phyloP scores from a whole-genome alignment of 1,140 invertebrate species.

The Xylocopa sonorina region DNA sequence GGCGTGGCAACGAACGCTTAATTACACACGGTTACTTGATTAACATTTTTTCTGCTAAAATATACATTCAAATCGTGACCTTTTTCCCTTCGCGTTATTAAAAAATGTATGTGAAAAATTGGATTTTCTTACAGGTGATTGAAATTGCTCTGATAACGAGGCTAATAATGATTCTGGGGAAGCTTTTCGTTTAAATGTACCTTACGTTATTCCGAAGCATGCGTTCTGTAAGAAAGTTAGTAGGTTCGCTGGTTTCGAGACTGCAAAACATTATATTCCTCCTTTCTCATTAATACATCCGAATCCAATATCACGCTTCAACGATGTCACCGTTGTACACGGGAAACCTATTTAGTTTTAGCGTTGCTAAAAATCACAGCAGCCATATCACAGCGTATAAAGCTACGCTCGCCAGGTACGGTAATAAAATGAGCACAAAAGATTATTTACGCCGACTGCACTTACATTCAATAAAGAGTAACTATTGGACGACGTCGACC shows the following conservation, averaged over 20 bases:
- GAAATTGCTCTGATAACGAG: no score
- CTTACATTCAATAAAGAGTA: conserved; percentile 68
- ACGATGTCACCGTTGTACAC: conserved; percentile 27
- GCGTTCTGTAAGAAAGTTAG: no score
- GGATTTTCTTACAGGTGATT: no score
- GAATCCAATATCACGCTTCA: background rate
- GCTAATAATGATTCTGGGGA: no score
- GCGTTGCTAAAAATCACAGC: conserved; percentile 44
- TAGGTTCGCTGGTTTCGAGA: no score
- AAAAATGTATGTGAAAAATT: no score
- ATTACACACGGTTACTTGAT: conserved; percentile 12
- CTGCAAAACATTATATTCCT: background rate
- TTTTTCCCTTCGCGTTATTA: background rate
- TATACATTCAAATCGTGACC: background rate
- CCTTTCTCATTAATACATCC: background rate
- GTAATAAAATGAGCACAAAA: conserved; percentile 67
- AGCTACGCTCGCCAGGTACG: conserved; percentile 48
- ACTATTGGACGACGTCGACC: conserved; percentile 63
- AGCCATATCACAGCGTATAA: conserved; percentile 46
- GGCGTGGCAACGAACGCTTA: conserved; percentile 9
- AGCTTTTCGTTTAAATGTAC: no score
- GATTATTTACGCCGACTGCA: conserved; percentile 67
- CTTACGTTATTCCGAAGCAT: no score
- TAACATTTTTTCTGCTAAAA: background rate
- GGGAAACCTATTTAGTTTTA: conserved; percentile 11